Conservation (phyloP, 2,113 vertebrate genomes). For the Hippocampus mohnikei region DNA sequence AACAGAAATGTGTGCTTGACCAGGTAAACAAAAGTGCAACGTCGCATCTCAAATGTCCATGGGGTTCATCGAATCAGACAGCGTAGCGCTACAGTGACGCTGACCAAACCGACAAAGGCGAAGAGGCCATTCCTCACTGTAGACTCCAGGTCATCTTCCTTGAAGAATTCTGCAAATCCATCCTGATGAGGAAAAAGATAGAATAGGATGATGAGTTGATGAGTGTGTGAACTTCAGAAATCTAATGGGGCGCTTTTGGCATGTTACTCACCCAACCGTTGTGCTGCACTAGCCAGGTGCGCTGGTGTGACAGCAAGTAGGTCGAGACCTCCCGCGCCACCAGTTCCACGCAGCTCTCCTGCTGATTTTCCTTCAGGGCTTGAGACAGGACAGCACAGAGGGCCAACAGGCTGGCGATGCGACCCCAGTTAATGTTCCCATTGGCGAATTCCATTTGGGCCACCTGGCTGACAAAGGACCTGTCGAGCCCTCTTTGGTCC, state of each 20-base stretch:
- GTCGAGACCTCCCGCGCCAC: constrained; percentile 78
- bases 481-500: constrained; percentile 64
- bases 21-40: not conserved
- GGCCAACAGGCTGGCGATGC: constrained; percentile 83
- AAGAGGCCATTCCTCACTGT: constrained; percentile 81
- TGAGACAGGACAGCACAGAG: constrained; percentile 84
- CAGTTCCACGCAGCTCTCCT: constrained; percentile 67
- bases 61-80: constrained; percentile 83
- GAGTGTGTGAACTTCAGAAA: not conserved
- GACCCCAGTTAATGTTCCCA: constrained; percentile 88
- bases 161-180: constrained; percentile 91
- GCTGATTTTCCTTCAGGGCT: constrained; percentile 73
- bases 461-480: constrained; percentile 69
- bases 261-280: constrained; percentile 83
- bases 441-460: constrained; percentile 79
- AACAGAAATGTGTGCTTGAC: not conserved
- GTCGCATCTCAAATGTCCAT: constrained; percentile 24
- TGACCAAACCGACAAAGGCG: constrained; percentile 81
- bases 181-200: constrained; percentile 62
- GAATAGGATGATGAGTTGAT: too few relatives aligned
- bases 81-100: constrained; percentile 82
- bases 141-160: constrained; percentile 80
- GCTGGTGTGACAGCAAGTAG: constrained; percentile 76
- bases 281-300: constrained; percentile 85
- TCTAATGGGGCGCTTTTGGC: not conserved